Evolutionary conservation across 2,888 invertebrate genomes (phyloP).

Genomic region (Thymelicus sylvestris): DNA sequence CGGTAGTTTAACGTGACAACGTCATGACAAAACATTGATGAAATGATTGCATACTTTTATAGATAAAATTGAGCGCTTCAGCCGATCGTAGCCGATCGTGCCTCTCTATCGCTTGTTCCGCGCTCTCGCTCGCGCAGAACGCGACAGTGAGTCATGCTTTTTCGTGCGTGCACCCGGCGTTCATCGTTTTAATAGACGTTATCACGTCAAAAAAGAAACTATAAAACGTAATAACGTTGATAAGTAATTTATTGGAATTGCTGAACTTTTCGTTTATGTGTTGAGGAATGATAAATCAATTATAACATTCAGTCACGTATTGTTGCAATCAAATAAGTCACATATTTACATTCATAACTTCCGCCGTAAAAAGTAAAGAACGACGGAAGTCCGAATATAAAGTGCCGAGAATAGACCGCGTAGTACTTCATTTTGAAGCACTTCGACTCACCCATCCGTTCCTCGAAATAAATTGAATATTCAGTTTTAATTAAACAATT

Average conservation of each 20-base stretch:
- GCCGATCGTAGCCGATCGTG: too few species aligned
- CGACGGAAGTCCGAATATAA: constrained; percentile 36
- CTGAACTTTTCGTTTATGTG: constrained; percentile 3
- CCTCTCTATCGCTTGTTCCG: too few species aligned
- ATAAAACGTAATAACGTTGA: neutral
- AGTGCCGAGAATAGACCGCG: constrained; percentile 26
- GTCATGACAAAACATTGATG: too few species aligned
- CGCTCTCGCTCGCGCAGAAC: too few species aligned
- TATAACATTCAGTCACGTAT: constrained; percentile 25
- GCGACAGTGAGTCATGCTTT: too few species aligned
- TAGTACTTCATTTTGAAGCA: constrained; percentile 24
- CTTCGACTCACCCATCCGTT: constrained; percentile 19
- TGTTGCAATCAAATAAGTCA: constrained; percentile 13
- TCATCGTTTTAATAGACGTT: too few species aligned
- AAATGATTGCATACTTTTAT: too few species aligned
- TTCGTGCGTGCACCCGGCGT: too few species aligned
- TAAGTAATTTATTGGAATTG: constrained; percentile 7
- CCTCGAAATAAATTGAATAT: constrained; percentile 12
- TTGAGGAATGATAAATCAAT: constrained; percentile 8
- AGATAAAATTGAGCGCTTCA: too few species aligned
- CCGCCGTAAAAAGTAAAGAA: constrained; percentile 33
- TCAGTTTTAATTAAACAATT: constrained; percentile 2
- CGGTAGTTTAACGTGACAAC: too few species aligned
- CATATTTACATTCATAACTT: constrained; percentile 25
- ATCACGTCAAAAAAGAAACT: too few species aligned